Conservation (phyloP, 2,113 vertebrate species). For the Poeciliopsis turrubarensis region DNA sequence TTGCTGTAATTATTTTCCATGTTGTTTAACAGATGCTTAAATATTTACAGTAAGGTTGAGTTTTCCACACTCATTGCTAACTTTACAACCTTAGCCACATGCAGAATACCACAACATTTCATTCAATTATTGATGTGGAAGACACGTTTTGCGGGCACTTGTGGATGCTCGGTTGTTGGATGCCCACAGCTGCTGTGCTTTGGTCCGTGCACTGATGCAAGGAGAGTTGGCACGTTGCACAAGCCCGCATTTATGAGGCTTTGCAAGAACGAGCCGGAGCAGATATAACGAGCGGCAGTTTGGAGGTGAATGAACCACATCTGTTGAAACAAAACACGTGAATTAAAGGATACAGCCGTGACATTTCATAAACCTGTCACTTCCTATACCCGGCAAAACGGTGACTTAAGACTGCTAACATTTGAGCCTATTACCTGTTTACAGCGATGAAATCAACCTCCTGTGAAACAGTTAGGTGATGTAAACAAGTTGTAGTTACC, state of each 20-base stretch:
- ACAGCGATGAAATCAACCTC: constrained; percentile 8
- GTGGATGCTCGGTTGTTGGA: constrained; percentile 3
- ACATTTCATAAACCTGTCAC: constrained; percentile 26
- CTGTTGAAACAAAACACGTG: constrained; percentile 32
- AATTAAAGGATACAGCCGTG: constrained; percentile 19
- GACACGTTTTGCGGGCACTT: neutral
- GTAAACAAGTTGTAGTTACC: neutral
- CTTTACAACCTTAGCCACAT: constrained; percentile 22
- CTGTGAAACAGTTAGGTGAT: neutral
- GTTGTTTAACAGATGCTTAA: constrained; percentile 46
- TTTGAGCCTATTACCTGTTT: constrained; percentile 16
- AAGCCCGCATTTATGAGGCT: constrained; percentile 34
- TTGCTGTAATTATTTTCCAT: constrained; percentile 50
- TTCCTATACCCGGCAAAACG: constrained; percentile 5
- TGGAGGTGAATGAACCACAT: constrained; percentile 25
- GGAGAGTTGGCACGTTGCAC: neutral
- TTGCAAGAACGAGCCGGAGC: neutral
- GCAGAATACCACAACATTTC: constrained; percentile 25
- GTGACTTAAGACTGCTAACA: neutral
- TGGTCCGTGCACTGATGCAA: constrained; percentile 13
- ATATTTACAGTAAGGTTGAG: constrained; percentile 54
- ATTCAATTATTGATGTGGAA: constrained; percentile 27
- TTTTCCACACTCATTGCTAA: constrained; percentile 23
- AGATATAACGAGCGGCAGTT: constrained; percentile 12
- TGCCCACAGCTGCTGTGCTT: neutral